A percentile compares a stretch with the other conserved stretches of the same genome.
phyloP scores from a whole-genome alignment of 2,113 vertebrate species.

The Pituophis catenifer region DNA sequence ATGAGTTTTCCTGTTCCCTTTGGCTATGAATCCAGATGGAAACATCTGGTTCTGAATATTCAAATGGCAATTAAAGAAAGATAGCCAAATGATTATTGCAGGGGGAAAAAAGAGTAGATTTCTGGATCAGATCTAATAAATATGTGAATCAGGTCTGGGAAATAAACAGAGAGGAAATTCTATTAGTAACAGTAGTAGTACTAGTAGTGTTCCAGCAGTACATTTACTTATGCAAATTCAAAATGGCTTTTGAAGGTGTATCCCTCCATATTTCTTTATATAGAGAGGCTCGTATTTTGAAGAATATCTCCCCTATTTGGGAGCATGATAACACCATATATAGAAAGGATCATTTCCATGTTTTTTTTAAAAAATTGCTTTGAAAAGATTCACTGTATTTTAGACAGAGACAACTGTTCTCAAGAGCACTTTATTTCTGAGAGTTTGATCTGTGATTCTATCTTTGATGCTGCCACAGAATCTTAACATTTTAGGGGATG shows the following conservation, averaged over 20 bases:
- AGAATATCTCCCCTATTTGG: neutral
- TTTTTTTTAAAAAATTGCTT: neutral
- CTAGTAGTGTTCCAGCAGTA: neutral
- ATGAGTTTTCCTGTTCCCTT: neutral
- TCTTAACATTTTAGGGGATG: neutral
- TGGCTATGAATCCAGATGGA: neutral
- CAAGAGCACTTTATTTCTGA: neutral
- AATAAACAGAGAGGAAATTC: neutral
- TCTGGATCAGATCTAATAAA: neutral
- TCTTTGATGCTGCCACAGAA: neutral
- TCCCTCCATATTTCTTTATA: neutral
- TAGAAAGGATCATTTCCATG: neutral
- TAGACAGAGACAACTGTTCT: neutral
- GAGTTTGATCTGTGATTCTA: neutral
- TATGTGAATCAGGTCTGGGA: neutral
- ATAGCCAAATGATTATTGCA: neutral
- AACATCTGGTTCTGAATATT: neutral
- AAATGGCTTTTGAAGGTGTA: neutral
- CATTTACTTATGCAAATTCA: neutral
- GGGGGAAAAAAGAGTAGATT: neutral
- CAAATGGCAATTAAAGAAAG: neutral
- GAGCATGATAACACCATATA: neutral
- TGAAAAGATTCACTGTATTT: neutral
- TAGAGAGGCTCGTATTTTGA: neutral
- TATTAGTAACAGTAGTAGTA: neutral